Evolutionary conservation across 1,140 invertebrate genomes (phyloP), one percentile per base, ranked within the genome.

Genomic region (Planococcus citri): DNA sequence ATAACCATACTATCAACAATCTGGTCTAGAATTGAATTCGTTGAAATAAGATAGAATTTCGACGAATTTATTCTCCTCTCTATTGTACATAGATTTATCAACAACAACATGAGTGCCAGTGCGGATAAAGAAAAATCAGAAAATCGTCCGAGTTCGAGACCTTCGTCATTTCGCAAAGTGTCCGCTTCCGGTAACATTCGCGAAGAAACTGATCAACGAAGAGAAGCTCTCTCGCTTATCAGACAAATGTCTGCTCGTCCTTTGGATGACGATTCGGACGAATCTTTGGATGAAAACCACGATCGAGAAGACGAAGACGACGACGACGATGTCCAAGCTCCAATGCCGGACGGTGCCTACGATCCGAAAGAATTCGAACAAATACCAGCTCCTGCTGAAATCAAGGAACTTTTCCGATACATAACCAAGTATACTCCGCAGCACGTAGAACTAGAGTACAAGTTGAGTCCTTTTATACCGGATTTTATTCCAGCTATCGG

Each of bases 401-500:
- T 96, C 64, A 92, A 92, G 76, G 94, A 97, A 76, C 77, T 97
- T 1, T 97, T 97, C 80, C 87, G 93, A 73, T 94, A 93, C 76
- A 97, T 97, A 69, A 86, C 88, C 74, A 92, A 90, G 75, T 97
- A 96, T 77, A 92, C 92, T 1, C 94, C 94, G 0, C 92, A 96
- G 79, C 89, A 87, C 68, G 89, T 96, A 60, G 91, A 95, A 72
- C 82, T 95, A 17, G 92, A 94, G 22, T 89, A 90, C 75, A 94
- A 93, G 76, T 81, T 98, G 72, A 87, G 91, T 74, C 94, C 96
- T 0, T 99, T 98, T 77, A 88, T 98, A 69, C 95, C 95, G 0
- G 95, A 98, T 75, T 98, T 89, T 78, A 94, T 98, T 74, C 96
- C 97, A 22, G 92, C 95, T 10, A 95, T 99, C 27, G 97, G 97